Evolutionary conservation across 2,113 vertebrate species (phyloP).

Genomic region (Chlorodrepanis virens): DNA sequence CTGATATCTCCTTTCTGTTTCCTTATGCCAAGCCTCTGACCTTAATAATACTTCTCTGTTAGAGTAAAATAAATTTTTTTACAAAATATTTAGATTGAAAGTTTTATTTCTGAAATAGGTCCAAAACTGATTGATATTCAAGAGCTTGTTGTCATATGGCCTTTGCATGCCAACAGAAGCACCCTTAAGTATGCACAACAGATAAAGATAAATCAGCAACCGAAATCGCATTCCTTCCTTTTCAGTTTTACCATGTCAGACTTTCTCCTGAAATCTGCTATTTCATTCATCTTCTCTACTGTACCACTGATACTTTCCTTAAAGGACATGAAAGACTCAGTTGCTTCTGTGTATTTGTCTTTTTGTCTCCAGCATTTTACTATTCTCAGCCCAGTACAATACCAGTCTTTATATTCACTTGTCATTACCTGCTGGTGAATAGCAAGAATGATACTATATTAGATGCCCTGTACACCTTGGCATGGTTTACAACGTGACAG

Average conservation of each 20-base stretch:
- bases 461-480: neutral
- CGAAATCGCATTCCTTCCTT: neutral
- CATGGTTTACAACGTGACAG: neutral
- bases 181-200: neutral
- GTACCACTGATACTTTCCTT: neutral
- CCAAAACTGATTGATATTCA: neutral
- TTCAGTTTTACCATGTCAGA: neutral
- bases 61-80: neutral
- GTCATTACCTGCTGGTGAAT: fast-evolving
- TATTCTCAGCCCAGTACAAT: neutral
- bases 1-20: neutral
- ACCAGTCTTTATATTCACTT: neutral
- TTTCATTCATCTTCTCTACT: neutral
- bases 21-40: neutral
- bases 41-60: neutral
- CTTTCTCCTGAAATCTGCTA: neutral
- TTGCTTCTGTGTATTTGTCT: neutral
- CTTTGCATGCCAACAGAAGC: neutral
- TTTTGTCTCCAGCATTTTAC: neutral
- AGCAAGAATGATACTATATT: neutral
- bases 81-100: neutral
- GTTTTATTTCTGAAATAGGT: neutral
- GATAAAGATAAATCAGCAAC: neutral
- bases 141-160: neutral
- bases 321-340: neutral